phyloP scores from a whole-genome alignment of 2,113 vertebrate genomes.

The Siniperca knerii region DNA sequence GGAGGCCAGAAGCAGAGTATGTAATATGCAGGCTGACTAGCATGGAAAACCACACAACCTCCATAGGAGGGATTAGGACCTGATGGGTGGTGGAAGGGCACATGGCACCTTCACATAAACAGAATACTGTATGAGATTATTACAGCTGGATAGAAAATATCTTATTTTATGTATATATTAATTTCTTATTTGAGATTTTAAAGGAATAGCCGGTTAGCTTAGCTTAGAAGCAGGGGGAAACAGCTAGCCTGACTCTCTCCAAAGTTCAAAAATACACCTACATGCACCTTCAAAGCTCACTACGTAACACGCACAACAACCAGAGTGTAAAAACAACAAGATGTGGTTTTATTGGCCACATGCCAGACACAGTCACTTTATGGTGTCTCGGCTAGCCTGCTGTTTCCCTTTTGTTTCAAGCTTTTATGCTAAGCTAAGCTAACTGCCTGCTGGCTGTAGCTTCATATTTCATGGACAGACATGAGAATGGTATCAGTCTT shows the following conservation, averaged over 20 bases:
- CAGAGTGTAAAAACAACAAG: background rate
- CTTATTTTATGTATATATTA: background rate
- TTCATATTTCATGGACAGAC: background rate
- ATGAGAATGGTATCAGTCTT: background rate
- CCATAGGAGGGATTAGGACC: background rate
- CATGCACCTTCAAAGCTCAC: background rate
- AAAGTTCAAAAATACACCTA: background rate
- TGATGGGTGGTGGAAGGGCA: background rate
- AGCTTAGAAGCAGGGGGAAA: background rate
- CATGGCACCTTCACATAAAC: constrained; percentile 8
- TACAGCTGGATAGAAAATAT: background rate
- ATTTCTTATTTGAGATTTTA: background rate
- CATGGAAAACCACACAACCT: background rate
- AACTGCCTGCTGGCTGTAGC: background rate
- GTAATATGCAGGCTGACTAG: background rate
- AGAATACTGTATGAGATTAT: constrained; percentile 12
- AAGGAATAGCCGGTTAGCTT: background rate
- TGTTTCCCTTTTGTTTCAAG: background rate
- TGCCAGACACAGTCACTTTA: background rate
- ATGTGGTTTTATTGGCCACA: background rate
- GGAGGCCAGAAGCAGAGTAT: constrained; percentile 6
- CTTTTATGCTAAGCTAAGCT: background rate
- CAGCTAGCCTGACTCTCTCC: no score
- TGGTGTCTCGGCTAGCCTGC: background rate
- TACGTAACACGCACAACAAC: background rate